Base-by-base conservation (phyloP, 35 echinoderm and acorn worm species). In the Ophiothrix spiculata region DNA sequence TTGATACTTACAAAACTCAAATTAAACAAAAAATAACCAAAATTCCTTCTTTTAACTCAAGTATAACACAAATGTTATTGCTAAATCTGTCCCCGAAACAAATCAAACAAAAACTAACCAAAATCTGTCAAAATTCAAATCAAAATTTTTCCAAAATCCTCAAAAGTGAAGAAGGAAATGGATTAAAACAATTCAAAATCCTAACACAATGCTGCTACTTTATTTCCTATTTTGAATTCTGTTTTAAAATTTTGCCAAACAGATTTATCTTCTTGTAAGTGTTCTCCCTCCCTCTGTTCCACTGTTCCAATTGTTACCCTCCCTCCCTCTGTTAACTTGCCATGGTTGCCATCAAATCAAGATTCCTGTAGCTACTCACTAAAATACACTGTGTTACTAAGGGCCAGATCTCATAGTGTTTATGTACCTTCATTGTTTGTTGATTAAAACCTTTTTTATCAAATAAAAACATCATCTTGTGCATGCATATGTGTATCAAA, bases 401-500 rank as follows among this genome's bases (percentile, higher is more conserved):
- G 60, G 60, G 60, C 23, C 60, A 69, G 29, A 10, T 25, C 29
- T 69, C 60, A 69, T 69, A 69, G 25, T 69, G 60, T 69, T 25
- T 28, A 12, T 6, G 4, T 12, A 6, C 60, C 23, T 69, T 69
- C 60, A 69, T 69, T 69, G 60, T 69, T 69, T 69, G 60, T 69
- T 69, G 29, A 69, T 69, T 69, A 69, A 69, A 69, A 69, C 60
- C 60, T 69, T 69, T 15, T n/a, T n/a, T n/a, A n/a, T n/a, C n/a
- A 69, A 69, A 69, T 69, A 69, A 12, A 69, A 69, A 69, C 60
- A n/a, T n/a, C 60, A 69, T 69, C 60, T 69, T 25, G 60, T 69
- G 60, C 60, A 69, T 69, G 60, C 60, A 69, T 69, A 25, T 69
- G 60, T 69, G 60, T 69, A 69, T 69, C 60, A 69, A 28, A 69